Base-by-base conservation (phyloP, 2,888 invertebrate species). In the Zhengitettix transpicula region DNA sequence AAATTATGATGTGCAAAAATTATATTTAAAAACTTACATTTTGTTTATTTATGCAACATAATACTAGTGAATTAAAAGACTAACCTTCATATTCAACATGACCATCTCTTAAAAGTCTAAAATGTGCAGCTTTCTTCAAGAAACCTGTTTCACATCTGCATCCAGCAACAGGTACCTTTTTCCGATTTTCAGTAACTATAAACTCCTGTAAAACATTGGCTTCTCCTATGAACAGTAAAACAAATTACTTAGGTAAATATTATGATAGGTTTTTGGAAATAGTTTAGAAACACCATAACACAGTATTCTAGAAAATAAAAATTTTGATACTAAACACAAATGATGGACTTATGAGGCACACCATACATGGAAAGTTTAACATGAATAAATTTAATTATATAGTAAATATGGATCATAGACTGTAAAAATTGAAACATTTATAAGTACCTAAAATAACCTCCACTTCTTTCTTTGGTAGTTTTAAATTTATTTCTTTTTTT, bases 121-220 rank as follows among this genome's bases (percentile, higher is more conserved):
- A 94, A 42, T 74, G 68, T 0, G 80, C 81, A 61, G 78, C 74
- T 67, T 85, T 84, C 61, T 83, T 82, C 1, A 97, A 77, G 0
- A 75, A 65, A 0, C 97, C 97, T 69, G 84, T 85, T 1, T 77
- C 75, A 70, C 95, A 95, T 54, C 87, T 79, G 67, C 92, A 90
- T 0, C 97, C 98, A 0, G 95, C 95, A 14, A 97, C 89, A 0
- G 85, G 84, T 3, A 92, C 75, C 70, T 88, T 88, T 70, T 84
- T 85, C 70, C 81, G 84, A 11, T 87, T 86, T 67, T 88, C 87
- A 57, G 82, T 83, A 60, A 96, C 83, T 60, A 82, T 70, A 72
- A 96, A 97, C 68, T 87, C 81, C 70, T 93, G 86, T 15, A 90
- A 71, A 2, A 97, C 89, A 67, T 82, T 82, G 1, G 94, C 96